phyloP scores from a whole-genome alignment of 1,140 invertebrate species.

The Macrotrachela quadricornifera region DNA sequence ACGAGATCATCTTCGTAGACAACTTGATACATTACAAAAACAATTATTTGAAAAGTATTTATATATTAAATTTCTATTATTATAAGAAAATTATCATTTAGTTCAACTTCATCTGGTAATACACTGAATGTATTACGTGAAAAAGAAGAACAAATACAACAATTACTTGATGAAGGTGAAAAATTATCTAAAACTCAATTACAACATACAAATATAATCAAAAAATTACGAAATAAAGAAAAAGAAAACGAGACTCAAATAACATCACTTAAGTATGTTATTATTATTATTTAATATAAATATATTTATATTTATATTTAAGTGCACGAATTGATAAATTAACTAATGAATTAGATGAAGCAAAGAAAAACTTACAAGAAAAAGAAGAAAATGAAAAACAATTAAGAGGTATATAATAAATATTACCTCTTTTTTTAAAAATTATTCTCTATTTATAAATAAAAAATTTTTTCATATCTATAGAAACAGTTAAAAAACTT shows the following conservation, averaged over 20 bases:
- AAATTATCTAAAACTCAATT: constrained; percentile 80
- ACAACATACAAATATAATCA: constrained; percentile 71
- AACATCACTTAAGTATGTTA: constrained; percentile 44
- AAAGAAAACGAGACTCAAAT: constrained; percentile 62
- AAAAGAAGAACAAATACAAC: constrained; percentile 66
- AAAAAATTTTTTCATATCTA: not conserved
- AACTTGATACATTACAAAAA: constrained; percentile 33
- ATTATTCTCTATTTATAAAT: not conserved
- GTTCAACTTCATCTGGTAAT: constrained; percentile 4
- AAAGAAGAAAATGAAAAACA: constrained; percentile 72
- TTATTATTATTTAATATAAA: not conserved
- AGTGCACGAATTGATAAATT: constrained; percentile 52
- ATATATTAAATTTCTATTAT: not conserved
- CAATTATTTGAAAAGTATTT: constrained; percentile 19
- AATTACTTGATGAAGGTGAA: constrained; percentile 66
- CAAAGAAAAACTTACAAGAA: constrained; percentile 55
- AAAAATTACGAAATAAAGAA: constrained; percentile 69
- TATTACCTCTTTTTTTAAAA: not conserved
- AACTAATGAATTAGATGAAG: constrained; percentile 56
- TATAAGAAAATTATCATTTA: constrained; percentile 8
- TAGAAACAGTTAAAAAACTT: constrained; percentile 29
- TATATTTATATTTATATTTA: not conserved
- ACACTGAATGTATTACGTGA: constrained; percentile 37
- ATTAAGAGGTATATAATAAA: constrained; percentile 59
- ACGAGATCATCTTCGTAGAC: constrained; percentile 52